These are phyloP conservation scores for Ametastegia equiseti DNA, from an alignment of 2,888 invertebrate species.

Conservation along the genomic window DNA sequence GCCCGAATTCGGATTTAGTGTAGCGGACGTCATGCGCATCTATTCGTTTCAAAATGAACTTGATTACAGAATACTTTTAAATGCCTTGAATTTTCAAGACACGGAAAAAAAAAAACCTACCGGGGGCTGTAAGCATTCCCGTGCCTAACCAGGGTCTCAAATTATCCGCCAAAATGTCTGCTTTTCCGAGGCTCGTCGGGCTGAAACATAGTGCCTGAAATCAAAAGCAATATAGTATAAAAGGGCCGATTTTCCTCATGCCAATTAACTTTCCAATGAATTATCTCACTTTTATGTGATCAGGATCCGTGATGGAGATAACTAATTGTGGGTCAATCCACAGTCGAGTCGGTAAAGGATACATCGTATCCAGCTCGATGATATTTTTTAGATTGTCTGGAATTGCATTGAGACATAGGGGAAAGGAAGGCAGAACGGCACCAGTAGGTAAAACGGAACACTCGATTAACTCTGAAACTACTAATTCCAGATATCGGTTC, in stretches of 20 bases:
- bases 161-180: constrained; percentile 52
- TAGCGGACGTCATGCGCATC: no score
- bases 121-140: constrained; percentile 63
- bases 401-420: not conserved
- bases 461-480: no score
- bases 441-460: no score
- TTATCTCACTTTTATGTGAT: not conserved
- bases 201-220: not conserved
- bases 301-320: not conserved
- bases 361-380: not conserved
- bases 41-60: no score
- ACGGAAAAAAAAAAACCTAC: constrained; percentile 53
- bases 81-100: no score
- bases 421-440: no score
- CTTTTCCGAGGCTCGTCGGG: not conserved
- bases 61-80: no score
- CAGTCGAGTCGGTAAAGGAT: not conserved
- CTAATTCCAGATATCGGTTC: no score
- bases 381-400: not conserved
- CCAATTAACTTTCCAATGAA: not conserved
- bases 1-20: no score
- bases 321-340: not conserved
- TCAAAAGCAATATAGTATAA: not conserved
- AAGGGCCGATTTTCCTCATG: not conserved
- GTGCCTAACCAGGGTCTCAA: constrained; percentile 61